Base-by-base conservation (phyloP, 2,797 vertebrate genomes). In the Valencia hispanica region DNA sequence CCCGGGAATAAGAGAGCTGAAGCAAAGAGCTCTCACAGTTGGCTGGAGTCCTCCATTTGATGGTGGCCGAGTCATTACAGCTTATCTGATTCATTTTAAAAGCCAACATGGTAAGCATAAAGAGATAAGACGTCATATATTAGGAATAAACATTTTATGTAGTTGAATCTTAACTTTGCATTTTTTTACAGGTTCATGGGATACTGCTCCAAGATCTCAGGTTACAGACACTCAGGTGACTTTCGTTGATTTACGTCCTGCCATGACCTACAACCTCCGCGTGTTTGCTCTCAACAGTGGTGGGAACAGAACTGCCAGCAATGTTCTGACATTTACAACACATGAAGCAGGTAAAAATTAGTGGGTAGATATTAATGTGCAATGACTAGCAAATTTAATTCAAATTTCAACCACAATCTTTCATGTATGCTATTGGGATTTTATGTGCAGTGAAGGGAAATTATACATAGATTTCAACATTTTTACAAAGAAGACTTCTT, bases 321-420 rank as follows among this genome's bases (percentile, higher is more conserved):
- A 94, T 4, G 83, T 91, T 11, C 79, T 93, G 34, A 87, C 79
- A 0, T 34, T 94, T 27, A 90, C 81, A 8, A 92, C 88, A 0
- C 88, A 87, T 75, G 93, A 94, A 93, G 88, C 89, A 89, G 92
- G 93, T 94, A 84, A 14, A 53, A 47, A 12, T 4, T 1, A 2
- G 27, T 30, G 34, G 12, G 15, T 5, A 15, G 27, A 18, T 4
- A 61, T 17, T 61, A 18, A 18, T 32, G 18, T 61, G 2, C 0
- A 15, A 15, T 20, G 30, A 34, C 57, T 8, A 20, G 57, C 57
- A 17, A 61, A 61, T n/a, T n/a, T n/a, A n/a, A n/a, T n/a, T 61
- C 57, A 18, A 32, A 61, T 17, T 61, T 34, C n/a, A 57, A 15
- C 15, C 55, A 50, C 9, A 17, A 5, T 27, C 25, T 18, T 74